Conservation (phyloP, 2,888 invertebrate genomes). For the Sarcophaga caerulescens region DNA sequence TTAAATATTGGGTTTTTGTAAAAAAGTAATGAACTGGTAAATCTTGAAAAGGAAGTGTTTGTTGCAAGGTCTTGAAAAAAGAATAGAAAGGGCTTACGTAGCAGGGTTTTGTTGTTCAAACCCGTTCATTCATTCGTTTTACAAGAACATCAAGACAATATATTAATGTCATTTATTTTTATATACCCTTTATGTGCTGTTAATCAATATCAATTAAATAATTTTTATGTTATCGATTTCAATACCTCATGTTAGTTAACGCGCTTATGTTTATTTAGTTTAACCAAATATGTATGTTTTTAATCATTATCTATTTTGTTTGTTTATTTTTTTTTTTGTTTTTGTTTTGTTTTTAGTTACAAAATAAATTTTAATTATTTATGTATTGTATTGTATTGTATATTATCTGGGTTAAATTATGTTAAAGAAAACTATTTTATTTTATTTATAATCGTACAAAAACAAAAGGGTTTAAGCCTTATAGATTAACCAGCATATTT, state of each 20-base stretch:
- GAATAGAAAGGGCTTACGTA: no score
- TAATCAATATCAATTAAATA: no score
- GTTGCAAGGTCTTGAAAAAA: no score
- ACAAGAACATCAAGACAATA: no score
- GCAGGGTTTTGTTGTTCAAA: no score
- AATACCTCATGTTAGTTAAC: conserved; percentile 20
- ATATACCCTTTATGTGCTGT: not conserved
- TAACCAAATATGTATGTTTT: no score
- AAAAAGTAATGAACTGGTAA: no score
- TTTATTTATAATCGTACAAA: no score
- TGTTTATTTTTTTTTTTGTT: conserved; percentile 18
- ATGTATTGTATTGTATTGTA: not conserved
- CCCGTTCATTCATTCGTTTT: no score
- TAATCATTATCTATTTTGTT: not conserved
- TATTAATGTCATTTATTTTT: not conserved
- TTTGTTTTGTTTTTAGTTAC: not conserved
- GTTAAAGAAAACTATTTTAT: not conserved
- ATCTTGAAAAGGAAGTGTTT: no score
- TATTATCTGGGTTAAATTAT: conserved; percentile 10
- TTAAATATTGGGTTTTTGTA: not conserved
- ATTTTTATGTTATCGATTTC: not conserved
- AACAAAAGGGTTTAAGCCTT: no score
- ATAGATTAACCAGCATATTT: not conserved
- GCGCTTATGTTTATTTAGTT: not conserved
- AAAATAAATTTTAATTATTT: conserved; percentile 15